A percentile compares a stretch with the other conserved stretches of the same genome.
Conservation (phyloP, 2,797 vertebrate genomes). For the Vipera latastei region DNA sequence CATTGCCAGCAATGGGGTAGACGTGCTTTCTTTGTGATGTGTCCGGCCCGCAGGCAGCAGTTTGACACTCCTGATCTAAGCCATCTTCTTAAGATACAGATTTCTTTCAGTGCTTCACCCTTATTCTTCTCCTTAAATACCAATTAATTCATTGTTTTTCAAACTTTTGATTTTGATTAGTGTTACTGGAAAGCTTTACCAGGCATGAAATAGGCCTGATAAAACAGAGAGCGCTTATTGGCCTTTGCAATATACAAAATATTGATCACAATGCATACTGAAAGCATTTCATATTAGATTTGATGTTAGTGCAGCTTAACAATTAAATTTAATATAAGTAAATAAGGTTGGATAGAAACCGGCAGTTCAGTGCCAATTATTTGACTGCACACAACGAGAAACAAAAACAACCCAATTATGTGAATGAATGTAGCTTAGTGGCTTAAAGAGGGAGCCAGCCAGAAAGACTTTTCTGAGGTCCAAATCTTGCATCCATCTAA, state of each 20-base stretch:
- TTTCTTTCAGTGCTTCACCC: neutral
- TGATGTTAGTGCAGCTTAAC: neutral
- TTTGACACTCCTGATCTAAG: neutral
- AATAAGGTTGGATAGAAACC: neutral
- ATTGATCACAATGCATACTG: neutral
- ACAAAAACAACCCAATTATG: neutral
- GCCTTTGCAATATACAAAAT: neutral
- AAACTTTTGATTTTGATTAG: neutral
- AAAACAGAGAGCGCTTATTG: neutral
- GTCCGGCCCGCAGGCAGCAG: no score
- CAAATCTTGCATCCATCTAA: neutral
- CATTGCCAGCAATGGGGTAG: no score
- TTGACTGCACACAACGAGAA: neutral
- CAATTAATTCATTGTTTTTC: neutral
- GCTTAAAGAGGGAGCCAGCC: neutral
- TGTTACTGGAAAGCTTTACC: neutral
- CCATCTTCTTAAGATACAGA: neutral
- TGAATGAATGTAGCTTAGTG: neutral
- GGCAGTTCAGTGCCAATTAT: neutral
- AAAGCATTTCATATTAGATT: conserved; percentile 16
- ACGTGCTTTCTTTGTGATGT: no score
- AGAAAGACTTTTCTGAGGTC: neutral
- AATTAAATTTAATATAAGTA: conserved; percentile 9
- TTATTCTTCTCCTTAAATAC: neutral
- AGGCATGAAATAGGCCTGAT: neutral